Percentiles rank a stretch among this genome's conserved stretches.
These are phyloP conservation scores for Microcebus lehilahytsara DNA, from an alignment of 2,113 vertebrate species.

Conservation along the genomic window DNA sequence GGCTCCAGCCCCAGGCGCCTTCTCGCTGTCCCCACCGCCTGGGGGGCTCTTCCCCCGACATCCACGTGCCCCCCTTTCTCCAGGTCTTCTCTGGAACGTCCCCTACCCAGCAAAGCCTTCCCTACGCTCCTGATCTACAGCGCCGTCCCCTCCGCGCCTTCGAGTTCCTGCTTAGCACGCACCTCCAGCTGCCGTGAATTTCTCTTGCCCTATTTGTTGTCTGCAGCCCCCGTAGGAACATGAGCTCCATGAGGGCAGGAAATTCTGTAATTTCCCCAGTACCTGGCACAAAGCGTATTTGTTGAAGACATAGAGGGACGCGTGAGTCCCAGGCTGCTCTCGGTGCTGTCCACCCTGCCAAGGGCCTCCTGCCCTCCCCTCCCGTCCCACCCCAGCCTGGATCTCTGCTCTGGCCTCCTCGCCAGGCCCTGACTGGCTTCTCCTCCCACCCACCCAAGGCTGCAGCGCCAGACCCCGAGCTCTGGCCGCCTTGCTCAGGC, in stretches of 20 bases:
- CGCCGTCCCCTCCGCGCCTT: background rate
- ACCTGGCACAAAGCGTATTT: rapidly evolving
- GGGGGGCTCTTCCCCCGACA: background rate
- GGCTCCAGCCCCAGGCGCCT: background rate
- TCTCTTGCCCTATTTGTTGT: background rate
- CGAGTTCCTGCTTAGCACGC: background rate
- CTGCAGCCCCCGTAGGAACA: background rate
- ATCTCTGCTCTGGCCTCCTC: background rate
- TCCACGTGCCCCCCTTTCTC: background rate
- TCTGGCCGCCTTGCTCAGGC: background rate
- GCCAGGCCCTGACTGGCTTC: background rate
- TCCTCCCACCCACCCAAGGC: background rate
- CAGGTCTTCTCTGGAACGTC: background rate
- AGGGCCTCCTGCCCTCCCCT: background rate
- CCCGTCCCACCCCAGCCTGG: background rate
- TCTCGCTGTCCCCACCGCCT: background rate
- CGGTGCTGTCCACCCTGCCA: background rate
- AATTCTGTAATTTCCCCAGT: background rate
- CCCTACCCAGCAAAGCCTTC: background rate
- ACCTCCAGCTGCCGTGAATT: rapidly evolving
- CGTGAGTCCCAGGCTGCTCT: rapidly evolving
- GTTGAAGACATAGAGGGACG: background rate
- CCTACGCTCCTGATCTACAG: background rate
- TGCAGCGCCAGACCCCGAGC: background rate
- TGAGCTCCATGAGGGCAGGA: background rate